Evolutionary conservation across 2,113 vertebrate genomes (phyloP).

Genomic region (Colaptes auratus): DNA sequence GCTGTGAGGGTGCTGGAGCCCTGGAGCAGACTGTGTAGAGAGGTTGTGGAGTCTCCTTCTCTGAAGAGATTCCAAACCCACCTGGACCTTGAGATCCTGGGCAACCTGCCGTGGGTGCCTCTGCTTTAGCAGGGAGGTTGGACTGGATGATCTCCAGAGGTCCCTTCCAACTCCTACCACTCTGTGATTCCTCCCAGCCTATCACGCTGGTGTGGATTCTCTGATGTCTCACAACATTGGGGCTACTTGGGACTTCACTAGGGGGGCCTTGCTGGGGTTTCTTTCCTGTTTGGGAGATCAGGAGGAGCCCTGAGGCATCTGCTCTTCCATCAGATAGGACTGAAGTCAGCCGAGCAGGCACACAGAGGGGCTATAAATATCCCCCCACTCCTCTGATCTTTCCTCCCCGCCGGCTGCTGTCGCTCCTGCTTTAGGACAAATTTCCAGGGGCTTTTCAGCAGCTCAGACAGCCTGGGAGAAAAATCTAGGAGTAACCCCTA

Average conservation of each 20-base stretch:
- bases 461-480: background rate
- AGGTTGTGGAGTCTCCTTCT: no score
- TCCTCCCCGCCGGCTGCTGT: background rate
- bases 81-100: no score
- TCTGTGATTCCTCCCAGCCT: background rate
- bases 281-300: background rate
- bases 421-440: background rate
- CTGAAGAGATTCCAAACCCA: no score
- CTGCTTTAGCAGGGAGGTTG: background rate
- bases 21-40: no score
- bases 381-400: background rate
- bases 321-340: background rate
- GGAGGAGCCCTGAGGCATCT: background rate
- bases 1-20: no score
- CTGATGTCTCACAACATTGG: rapidly evolving
- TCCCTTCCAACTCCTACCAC: background rate
- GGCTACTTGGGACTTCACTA: rapidly evolving
- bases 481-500: background rate
- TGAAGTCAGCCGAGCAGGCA: background rate
- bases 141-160: background rate
- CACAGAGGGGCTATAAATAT: constrained; percentile 35
- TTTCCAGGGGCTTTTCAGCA: background rate
- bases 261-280: background rate
- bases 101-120: background rate
- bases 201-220: background rate